phyloP scores from a whole-genome alignment of 2,113 vertebrate species.

The Psilopsiagon aymara region DNA sequence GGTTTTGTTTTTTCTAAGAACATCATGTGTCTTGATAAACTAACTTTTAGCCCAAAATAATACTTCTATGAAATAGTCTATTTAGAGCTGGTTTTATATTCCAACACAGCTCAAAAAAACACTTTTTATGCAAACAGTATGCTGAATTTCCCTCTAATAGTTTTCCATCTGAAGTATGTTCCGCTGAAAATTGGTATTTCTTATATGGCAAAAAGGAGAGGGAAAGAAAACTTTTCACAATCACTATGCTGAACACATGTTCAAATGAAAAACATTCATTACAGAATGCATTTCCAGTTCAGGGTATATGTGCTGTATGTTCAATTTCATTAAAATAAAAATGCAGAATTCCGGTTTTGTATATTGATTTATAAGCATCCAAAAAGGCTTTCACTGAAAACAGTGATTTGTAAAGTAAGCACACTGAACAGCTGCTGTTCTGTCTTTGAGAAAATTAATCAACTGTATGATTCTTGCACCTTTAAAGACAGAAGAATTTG shows the following conservation, averaged over 20 bases:
- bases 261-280: neutral
- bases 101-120: neutral
- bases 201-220: neutral
- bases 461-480: neutral
- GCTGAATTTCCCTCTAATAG: neutral
- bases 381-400: neutral
- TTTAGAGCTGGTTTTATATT: neutral
- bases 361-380: neutral
- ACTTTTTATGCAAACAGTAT: neutral
- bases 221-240: neutral
- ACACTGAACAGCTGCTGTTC: neutral
- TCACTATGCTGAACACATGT: neutral
- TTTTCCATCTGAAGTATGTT: neutral
- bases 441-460: neutral
- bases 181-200: neutral
- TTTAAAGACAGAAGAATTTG: slow-evolving; percentile 3
- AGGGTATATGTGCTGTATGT: neutral
- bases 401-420: neutral
- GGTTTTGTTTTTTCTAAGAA: neutral
- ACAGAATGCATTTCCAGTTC: slow-evolving; percentile 11
- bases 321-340: slow-evolving; percentile 21
- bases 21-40: neutral
- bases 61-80: neutral
- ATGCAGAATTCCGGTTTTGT: neutral
- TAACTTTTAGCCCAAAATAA: neutral